These are phyloP conservation scores for Tortricodes alternella DNA, from an alignment of 2,888 invertebrate genomes.

Conservation along the genomic window DNA sequence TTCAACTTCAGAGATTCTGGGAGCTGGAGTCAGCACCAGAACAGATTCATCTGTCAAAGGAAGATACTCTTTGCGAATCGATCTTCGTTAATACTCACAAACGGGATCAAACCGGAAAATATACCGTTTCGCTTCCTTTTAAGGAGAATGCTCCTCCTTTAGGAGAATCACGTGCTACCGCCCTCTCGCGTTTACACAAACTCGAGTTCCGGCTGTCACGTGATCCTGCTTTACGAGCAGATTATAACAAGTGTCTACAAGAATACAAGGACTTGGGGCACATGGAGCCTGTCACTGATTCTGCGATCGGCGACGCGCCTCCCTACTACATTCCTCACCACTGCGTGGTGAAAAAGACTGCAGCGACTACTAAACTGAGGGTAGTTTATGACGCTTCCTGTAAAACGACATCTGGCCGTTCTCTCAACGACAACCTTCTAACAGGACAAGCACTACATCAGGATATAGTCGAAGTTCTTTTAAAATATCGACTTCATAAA, in stretches of 20 bases:
- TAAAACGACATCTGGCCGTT: background rate
- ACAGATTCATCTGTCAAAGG: background rate
- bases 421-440: background rate
- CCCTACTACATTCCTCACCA: background rate
- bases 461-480: background rate
- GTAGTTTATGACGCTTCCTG: background rate
- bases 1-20: conserved; percentile 15
- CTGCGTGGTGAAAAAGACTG: background rate
- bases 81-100: background rate
- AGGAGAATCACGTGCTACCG: background rate
- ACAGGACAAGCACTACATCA: background rate
- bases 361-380: background rate
- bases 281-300: background rate
- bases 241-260: conserved; percentile 4
- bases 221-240: conserved; percentile 8
- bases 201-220: background rate
- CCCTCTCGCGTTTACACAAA: too few species aligned
- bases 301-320: background rate
- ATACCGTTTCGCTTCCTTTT: background rate
- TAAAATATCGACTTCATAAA: background rate
- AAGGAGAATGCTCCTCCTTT: background rate
- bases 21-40: conserved; percentile 16
- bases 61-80: background rate
- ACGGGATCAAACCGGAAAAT: too few species aligned
- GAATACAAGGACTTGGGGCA: conserved; percentile 4